Percentiles rank a stretch among this genome's conserved stretches.
Conservation (phyloP, 1,140 invertebrate genomes). For the Dreissena rostriformis region DNA sequence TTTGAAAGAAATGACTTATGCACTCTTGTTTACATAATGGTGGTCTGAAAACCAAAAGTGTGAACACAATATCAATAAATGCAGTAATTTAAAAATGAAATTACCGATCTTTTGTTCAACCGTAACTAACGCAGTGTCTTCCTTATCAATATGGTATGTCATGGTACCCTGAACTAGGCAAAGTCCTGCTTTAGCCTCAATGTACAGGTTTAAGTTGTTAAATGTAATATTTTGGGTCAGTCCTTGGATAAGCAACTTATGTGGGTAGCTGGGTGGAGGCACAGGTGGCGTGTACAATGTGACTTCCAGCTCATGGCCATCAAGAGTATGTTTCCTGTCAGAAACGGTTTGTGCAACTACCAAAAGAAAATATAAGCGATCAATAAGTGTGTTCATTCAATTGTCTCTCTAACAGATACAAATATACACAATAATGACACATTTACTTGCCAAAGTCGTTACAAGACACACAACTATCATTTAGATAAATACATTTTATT, state of each 20-base stretch:
- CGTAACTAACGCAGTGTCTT: constrained; percentile 21
- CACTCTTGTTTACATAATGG: no score
- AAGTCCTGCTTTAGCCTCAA: constrained; percentile 21
- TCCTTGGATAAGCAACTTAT: constrained; percentile 37
- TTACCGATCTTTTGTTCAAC: neutral
- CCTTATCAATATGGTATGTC: constrained; percentile 2
- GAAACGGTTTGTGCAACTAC: constrained; percentile 31
- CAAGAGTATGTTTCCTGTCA: constrained; percentile 25
- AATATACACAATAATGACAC: no score
- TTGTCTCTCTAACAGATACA: no score
- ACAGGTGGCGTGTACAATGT: constrained; percentile 5
- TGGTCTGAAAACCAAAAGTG: no score
- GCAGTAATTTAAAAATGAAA: no score
- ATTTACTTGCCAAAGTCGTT: no score
- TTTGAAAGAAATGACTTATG: no score
- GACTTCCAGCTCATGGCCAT: constrained; percentile 23
- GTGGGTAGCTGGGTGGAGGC: constrained; percentile 9
- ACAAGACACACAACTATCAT: no score
- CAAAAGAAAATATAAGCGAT: no score
- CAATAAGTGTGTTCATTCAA: no score
- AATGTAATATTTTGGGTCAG: constrained; percentile 32
- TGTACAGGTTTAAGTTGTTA: constrained; percentile 27
- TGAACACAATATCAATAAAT: no score
- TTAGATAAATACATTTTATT: no score
- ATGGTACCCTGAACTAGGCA: constrained; percentile 1